Evolutionary conservation across 2,113 vertebrate species (phyloP), one percentile per base, ranked within the genome.

Genomic region (Cygnus buccinator): DNA sequence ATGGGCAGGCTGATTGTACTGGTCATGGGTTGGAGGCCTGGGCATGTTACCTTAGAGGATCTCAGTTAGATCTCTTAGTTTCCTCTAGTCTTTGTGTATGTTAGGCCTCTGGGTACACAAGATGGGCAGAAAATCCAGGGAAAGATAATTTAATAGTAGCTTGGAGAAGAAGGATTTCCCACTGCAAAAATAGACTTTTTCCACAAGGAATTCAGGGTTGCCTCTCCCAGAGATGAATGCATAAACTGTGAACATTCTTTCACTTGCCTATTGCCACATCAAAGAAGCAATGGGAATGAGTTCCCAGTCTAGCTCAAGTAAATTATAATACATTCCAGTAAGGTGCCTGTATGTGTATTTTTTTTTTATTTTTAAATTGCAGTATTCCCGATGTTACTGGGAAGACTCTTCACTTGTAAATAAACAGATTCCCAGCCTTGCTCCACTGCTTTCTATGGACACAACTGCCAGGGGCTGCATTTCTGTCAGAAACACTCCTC

Each of bases 241-340:
- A 73, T 93, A 84, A 95, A 87, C 95, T 79, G 48, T 91, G 93
- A 93, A 94, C 75, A 93, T 95, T 94, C 74, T 91, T 95, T 93
- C 79, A 87, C 75, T 91, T 93, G 76, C 50, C 67, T 79, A 26
- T 66, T 84, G 41, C 75, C 54, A 95, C 91, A 93, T 95, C 89
- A 79, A 95, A 95, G 75, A 87, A 41, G 41, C 41, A 85, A 21
- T 0, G 4, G 58, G 71, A 92, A 84, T 58, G 10, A 92, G 91
- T 62, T 84, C 79, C 65, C 28, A 58, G 46, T 61, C 44, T 72
- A 48, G 46, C 29, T 72, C 18, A 70, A 84, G n/a, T 58, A 87
- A 83, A 84, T 67, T 88, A 76, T 93, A 93, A 41, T 77, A 61
- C 65, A 73, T 83, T 91, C 76, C 33, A 35, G 9, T 28, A 70